Evolutionary conservation across 1,140 invertebrate species (phyloP).

Genomic region (Helicoverpa zea): DNA sequence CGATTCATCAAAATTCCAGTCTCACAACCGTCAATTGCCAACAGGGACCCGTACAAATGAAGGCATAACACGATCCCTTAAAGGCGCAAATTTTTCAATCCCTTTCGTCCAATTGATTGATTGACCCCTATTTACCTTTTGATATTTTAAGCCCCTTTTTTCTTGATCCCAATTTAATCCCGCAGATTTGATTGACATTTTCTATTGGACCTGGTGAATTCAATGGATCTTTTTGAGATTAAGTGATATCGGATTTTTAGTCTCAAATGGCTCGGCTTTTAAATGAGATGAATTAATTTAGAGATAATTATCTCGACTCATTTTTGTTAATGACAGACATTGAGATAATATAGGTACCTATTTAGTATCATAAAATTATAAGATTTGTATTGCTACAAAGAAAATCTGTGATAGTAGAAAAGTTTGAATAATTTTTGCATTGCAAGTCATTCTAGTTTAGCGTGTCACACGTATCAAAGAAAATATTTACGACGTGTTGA

Average conservation of each 20-base stretch:
- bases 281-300: neutral
- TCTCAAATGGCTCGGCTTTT: neutral
- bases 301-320: neutral
- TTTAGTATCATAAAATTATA: neutral
- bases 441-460: no score
- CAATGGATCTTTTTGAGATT: neutral
- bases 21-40: constrained; percentile 2
- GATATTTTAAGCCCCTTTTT: constrained; percentile 8
- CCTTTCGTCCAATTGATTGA: constrained; percentile 22
- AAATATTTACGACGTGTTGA: no score
- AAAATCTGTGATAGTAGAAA: no score
- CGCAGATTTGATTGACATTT: constrained; percentile 30
- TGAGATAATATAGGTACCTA: neutral
- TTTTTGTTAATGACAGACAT: constrained; percentile 1
- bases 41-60: constrained; percentile 15
- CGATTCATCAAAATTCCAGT: constrained; percentile 1
- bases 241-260: neutral
- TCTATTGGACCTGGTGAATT: neutral
- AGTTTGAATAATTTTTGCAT: no score
- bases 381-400: no score
- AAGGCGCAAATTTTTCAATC: constrained; percentile 37
- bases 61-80: constrained; percentile 17
- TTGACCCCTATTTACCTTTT: constrained; percentile 30
- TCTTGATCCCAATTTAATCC: no score
- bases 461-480: no score